A percentile compares a stretch with the other conserved stretches of the same genome.
Evolutionary conservation across 2,888 invertebrate genomes (phyloP).

Genomic region (Drosophila pseudotalamancana): DNA sequence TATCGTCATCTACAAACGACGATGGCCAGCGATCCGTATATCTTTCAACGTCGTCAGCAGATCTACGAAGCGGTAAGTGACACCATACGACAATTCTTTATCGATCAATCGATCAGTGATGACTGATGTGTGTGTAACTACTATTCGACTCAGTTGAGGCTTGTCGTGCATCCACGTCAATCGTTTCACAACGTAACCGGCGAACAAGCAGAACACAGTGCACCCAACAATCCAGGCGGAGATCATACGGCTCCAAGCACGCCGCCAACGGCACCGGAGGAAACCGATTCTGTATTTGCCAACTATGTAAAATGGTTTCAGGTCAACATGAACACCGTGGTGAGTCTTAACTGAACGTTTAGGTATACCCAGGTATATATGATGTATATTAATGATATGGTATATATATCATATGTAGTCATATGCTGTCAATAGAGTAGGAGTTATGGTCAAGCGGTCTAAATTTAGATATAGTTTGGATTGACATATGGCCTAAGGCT

Average conservation of each 20-base stretch:
- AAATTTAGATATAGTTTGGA: too few species aligned
- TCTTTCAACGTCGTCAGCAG: conserved; percentile 40
- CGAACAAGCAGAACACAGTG: rapidly evolving
- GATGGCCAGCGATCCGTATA: conserved; percentile 56
- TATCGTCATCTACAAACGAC: conserved; percentile 39
- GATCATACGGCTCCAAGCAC: neutral
- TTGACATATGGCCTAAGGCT: too few species aligned
- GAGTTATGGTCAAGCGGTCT: too few species aligned
- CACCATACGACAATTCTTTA: too few species aligned
- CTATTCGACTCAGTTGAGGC: conserved; percentile 19
- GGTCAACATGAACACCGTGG: conserved; percentile 39
- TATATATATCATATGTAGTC: too few species aligned
- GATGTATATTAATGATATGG: too few species aligned
- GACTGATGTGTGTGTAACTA: neutral
- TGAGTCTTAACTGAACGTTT: conserved; percentile 6
- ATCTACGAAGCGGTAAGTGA: conserved; percentile 58
- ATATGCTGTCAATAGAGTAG: too few species aligned
- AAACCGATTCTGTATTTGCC: conserved; percentile 25
- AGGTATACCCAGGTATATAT: too few species aligned
- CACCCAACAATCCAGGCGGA: neutral
- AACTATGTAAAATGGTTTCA: conserved; percentile 48
- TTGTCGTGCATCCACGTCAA: conserved; percentile 27
- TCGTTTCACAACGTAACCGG: neutral
- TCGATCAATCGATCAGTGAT: too few species aligned
- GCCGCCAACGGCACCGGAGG: neutral